Percentiles rank a stretch among this genome's conserved stretches.
Conservation (phyloP, 1,140 invertebrate species). For the Cataglyphis hispanica region DNA sequence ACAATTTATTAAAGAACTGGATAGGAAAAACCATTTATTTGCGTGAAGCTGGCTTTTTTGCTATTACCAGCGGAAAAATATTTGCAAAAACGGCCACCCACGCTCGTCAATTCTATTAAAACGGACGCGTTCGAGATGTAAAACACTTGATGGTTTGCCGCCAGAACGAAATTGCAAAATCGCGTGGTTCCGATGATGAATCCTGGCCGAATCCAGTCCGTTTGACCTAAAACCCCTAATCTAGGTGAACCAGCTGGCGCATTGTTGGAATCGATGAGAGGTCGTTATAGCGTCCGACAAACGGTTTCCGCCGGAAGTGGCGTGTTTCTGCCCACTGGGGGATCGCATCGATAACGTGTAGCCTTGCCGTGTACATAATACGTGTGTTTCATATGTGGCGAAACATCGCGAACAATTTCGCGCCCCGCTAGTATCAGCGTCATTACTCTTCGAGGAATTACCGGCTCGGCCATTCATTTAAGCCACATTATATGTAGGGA, state of each 20-base stretch:
- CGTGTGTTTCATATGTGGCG: not conserved
- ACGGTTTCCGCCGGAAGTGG: constrained; percentile 23
- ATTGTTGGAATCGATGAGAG: constrained; percentile 60
- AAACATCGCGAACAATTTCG: constrained; percentile 16
- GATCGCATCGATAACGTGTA: constrained; percentile 10
- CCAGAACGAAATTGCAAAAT: constrained; percentile 35
- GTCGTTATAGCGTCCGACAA: constrained; percentile 58
- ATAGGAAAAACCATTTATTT: not conserved
- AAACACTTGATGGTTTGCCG: not conserved
- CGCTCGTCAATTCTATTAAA: not conserved
- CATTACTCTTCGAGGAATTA: constrained; percentile 7
- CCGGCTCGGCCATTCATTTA: constrained; percentile 26
- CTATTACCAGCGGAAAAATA: not conserved
- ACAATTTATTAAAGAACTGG: not conserved
- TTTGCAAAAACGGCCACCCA: not conserved
- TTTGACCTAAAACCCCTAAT: constrained; percentile 66
- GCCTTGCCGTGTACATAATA: not conserved
- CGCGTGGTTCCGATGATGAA: constrained; percentile 43
- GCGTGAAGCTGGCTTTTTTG: not conserved
- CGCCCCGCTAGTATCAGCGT: constrained; percentile 24
- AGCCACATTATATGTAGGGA: not conserved
- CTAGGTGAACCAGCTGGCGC: constrained; percentile 54
- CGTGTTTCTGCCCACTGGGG: constrained; percentile 1
- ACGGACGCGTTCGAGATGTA: constrained; percentile 10
- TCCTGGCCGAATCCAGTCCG: constrained; percentile 29